Conservation (phyloP, 1,140 invertebrate genomes). For the Drosophila mauritiana region DNA sequence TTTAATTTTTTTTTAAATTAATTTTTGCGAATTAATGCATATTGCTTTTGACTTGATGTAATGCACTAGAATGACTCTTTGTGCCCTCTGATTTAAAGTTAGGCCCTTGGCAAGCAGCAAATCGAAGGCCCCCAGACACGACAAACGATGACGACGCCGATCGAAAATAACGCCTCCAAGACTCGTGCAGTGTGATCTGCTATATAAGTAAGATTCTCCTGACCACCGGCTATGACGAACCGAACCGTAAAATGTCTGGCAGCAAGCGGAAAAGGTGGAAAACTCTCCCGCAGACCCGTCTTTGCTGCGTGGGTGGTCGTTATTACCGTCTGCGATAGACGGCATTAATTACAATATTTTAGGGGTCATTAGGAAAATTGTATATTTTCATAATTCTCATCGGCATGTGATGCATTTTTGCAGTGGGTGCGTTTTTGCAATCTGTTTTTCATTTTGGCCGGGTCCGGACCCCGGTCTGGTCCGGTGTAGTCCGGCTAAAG, state of each 20-base stretch:
- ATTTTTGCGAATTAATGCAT: background rate
- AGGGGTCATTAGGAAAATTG: slow-evolving; percentile 32
- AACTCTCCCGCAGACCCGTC: background rate
- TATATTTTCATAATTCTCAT: slow-evolving; percentile 18
- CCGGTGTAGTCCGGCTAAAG: slow-evolving; percentile 56
- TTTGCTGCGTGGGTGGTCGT: slow-evolving; percentile 10
- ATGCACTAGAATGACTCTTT: background rate
- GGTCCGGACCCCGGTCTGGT: slow-evolving; percentile 41
- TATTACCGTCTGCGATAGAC: slow-evolving; percentile 7
- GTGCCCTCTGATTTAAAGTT: slow-evolving; percentile 4
- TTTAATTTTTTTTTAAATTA: too few relatives aligned
- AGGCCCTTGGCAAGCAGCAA: slow-evolving; percentile 50
- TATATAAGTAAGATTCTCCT: slow-evolving; percentile 6
- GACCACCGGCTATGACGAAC: slow-evolving; percentile 24
- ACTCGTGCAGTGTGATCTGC: slow-evolving; percentile 7
- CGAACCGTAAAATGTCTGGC: slow-evolving; percentile 3
- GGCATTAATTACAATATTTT: slow-evolving; percentile 31
- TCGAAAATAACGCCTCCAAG: slow-evolving; percentile 56
- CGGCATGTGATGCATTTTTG: slow-evolving; percentile 8
- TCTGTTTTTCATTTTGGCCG: slow-evolving; percentile 21
- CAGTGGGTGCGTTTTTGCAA: slow-evolving; percentile 15
- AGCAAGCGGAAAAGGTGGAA: slow-evolving; percentile 13
- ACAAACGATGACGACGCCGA: slow-evolving; percentile 56
- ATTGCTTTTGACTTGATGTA: background rate
- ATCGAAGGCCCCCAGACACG: slow-evolving; percentile 31